Conservation (phyloP, 2,113 vertebrate species). For the Theropithecus gelada region DNA sequence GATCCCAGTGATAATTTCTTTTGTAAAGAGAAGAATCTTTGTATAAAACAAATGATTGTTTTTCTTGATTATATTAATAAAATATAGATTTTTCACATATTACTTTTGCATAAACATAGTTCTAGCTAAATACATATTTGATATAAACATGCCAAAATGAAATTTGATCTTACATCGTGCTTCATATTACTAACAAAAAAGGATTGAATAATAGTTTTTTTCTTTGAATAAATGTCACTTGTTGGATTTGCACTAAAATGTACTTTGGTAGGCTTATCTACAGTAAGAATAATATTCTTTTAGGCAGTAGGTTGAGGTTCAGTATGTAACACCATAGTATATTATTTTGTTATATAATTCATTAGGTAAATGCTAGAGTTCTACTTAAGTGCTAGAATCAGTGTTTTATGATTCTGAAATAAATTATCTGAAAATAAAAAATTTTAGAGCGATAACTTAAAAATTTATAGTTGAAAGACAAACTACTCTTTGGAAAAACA, state of each 20-base stretch:
- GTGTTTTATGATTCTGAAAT: slow-evolving; percentile 38
- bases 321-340: background rate
- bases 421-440: slow-evolving; percentile 18
- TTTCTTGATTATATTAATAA: slow-evolving; percentile 33
- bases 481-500: background rate
- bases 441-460: background rate
- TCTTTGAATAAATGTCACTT: background rate
- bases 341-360: slow-evolving; percentile 6
- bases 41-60: slow-evolving; percentile 32
- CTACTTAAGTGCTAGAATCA: background rate
- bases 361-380: slow-evolving; percentile 33
- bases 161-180: background rate
- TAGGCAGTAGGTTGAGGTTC: background rate
- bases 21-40: slow-evolving; percentile 18
- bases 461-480: slow-evolving; percentile 11
- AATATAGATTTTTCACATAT: background rate
- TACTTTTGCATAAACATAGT: background rate
- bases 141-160: slow-evolving; percentile 14
- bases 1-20: background rate
- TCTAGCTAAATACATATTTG: background rate
- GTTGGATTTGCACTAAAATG: background rate
- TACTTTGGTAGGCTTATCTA: background rate
- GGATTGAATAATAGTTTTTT: background rate
- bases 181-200: background rate
- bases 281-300: background rate